A percentile compares a stretch with the other conserved stretches of the same genome.
phyloP scores from a whole-genome alignment of 2,888 invertebrate genomes.

The Gari tellinella region DNA sequence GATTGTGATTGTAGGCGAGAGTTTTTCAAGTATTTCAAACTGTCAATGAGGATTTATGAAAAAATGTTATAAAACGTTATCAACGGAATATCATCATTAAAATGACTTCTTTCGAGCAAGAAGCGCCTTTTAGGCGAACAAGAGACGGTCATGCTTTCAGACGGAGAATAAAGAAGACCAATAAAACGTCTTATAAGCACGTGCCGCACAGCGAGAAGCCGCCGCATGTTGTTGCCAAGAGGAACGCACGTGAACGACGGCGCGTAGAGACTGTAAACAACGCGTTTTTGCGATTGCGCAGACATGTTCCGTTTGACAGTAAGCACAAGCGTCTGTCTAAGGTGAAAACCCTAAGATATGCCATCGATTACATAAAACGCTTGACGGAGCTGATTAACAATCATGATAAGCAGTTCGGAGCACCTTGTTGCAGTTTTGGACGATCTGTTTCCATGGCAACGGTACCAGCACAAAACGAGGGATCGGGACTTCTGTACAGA shows the following conservation, averaged over 20 bases:
- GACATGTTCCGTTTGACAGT: constrained; percentile 87
- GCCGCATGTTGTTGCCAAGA: constrained; percentile 86
- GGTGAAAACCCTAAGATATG: constrained; percentile 87
- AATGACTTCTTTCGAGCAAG: constrained; percentile 53
- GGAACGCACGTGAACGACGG: constrained; percentile 88
- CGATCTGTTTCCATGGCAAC: constrained; percentile 53
- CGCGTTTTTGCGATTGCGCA: constrained; percentile 87
- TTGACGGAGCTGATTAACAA: constrained; percentile 85
- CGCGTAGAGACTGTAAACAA: constrained; percentile 88
- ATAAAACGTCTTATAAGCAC: constrained; percentile 77
- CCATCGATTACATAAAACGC: constrained; percentile 88
- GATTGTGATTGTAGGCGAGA: too few species aligned
- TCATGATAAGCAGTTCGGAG: constrained; percentile 68
- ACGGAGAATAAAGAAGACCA: constrained; percentile 32
- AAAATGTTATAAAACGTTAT: background rate
- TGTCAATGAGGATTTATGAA: too few species aligned
- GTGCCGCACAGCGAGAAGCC: constrained; percentile 86
- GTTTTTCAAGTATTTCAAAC: too few species aligned
- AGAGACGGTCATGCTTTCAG: constrained; percentile 36
- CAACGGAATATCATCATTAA: background rate
- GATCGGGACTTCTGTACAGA: constrained; percentile 19
- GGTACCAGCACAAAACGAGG: constrained; percentile 15
- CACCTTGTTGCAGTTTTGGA: constrained; percentile 51
- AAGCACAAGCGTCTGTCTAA: constrained; percentile 86
- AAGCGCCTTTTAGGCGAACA: constrained; percentile 24